phyloP scores from a whole-genome alignment of 2,113 vertebrate species.

The Pao palembangensis region DNA sequence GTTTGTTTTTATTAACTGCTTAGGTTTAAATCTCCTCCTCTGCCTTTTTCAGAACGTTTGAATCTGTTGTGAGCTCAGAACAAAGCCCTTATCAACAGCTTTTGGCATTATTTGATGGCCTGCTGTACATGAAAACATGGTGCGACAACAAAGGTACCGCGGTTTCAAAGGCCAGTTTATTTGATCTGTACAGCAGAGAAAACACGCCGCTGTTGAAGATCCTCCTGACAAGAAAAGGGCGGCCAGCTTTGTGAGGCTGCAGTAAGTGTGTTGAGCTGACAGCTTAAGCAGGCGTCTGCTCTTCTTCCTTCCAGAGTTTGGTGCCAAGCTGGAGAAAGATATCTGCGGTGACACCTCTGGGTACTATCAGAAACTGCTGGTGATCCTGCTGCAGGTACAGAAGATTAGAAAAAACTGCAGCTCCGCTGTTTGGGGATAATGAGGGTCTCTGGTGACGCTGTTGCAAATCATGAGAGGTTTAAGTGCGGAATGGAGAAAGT shows the following conservation, averaged over 20 bases:
- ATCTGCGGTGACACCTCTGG: slow-evolving; percentile 88
- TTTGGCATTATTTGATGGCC: too few relatives aligned
- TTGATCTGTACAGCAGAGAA: slow-evolving; percentile 26
- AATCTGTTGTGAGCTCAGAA: too few relatives aligned
- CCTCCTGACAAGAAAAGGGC: slow-evolving; percentile 17
- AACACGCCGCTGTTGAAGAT: slow-evolving; percentile 2
- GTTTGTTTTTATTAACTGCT: too few relatives aligned
- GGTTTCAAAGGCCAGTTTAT: slow-evolving; percentile 21
- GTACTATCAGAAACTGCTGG: slow-evolving; percentile 85
- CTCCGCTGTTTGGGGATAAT: slow-evolving; percentile 35
- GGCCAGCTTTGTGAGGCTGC: slow-evolving; percentile 12
- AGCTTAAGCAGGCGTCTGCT: slow-evolving; percentile 45
- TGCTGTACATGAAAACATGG: neutral
- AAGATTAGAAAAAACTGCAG: neutral
- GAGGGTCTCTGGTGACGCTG: slow-evolving; percentile 41
- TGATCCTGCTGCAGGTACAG: slow-evolving; percentile 90
- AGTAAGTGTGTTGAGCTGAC: slow-evolving; percentile 8
- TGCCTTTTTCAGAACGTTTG: too few relatives aligned
- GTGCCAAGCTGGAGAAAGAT: slow-evolving; percentile 84
- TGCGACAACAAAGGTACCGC: slow-evolving; percentile 7
- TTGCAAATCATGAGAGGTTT: slow-evolving; percentile 53
- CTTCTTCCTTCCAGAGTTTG: slow-evolving; percentile 80
- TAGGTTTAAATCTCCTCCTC: too few relatives aligned
- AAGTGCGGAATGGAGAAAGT: slow-evolving; percentile 2
- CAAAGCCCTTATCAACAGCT: too few relatives aligned